phyloP scores from a whole-genome alignment of 2,113 vertebrate genomes.

The Bambusicola thoracicus region DNA sequence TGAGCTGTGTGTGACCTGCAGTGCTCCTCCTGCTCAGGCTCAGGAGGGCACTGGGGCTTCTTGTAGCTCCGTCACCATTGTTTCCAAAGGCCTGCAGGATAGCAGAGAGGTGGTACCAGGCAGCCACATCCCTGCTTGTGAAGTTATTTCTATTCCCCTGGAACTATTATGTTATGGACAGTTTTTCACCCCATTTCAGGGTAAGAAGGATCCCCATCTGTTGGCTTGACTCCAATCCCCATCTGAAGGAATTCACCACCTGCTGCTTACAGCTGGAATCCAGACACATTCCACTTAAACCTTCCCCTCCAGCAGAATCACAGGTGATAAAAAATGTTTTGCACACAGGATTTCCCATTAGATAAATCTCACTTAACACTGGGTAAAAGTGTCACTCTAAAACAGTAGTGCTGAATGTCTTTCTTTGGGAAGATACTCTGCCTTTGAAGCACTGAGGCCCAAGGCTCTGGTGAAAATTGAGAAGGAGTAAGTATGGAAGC shows the following conservation, averaged over 20 bases:
- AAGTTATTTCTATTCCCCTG: neutral
- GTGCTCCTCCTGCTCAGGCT: neutral
- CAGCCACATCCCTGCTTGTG: neutral
- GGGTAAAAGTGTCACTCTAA: neutral
- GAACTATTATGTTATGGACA: neutral
- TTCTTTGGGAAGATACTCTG: neutral
- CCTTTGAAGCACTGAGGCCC: neutral
- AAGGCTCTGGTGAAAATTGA: neutral
- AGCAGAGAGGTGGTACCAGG: neutral
- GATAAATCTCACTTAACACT: neutral
- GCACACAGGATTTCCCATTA: neutral
- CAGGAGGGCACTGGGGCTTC: neutral
- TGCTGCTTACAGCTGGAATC: fast-evolving
- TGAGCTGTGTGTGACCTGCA: neutral
- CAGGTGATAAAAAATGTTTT: neutral
- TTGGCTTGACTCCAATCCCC: neutral
- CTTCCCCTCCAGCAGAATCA: neutral
- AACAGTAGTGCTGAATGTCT: fast-evolving
- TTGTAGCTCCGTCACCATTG: neutral
- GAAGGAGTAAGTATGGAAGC: neutral
- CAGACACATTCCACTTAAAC: neutral
- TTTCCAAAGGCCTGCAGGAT: neutral
- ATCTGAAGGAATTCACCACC: neutral
- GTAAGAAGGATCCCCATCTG: neutral
- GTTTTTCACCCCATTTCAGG: neutral